A percentile compares a stretch with the other conserved stretches of the same genome.
These are phyloP conservation scores for Falcunculus frontatus DNA, from an alignment of 2,113 vertebrate species.

Conservation along the genomic window DNA sequence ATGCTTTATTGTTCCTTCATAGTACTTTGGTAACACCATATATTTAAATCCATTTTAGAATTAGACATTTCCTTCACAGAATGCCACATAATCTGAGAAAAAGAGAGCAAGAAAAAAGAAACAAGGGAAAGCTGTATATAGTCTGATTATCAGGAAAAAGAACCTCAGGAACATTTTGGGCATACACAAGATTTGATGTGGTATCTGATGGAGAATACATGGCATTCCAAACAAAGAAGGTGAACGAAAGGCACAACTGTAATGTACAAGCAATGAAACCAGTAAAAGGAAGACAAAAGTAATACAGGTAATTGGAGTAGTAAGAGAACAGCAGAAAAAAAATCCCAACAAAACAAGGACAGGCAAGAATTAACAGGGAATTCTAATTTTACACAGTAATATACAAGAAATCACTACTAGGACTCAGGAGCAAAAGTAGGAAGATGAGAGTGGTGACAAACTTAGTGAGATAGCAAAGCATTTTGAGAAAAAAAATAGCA, in stretches of 20 bases:
- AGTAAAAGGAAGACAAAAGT: not conserved
- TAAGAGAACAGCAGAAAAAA: not conserved
- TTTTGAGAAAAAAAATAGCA: not conserved
- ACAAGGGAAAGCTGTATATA: not conserved
- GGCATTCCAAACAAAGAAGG: not conserved
- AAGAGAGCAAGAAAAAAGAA: not conserved
- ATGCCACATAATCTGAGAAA: not conserved
- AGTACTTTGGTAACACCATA: not conserved
- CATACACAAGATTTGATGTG: not conserved
- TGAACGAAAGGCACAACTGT: rapidly evolving
- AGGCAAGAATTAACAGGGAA: not conserved
- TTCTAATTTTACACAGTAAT: not conserved
- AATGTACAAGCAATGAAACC: not conserved
- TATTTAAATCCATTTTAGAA: not conserved
- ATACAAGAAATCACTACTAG: not conserved
- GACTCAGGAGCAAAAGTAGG: not conserved
- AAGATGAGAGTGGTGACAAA: not conserved
- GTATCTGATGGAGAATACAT: not conserved
- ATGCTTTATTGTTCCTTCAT: not conserved
- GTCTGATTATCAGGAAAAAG: not conserved
- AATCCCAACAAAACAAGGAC: rapidly evolving
- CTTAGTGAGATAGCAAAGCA: not conserved
- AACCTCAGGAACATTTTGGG: not conserved
- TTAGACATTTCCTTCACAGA: not conserved
- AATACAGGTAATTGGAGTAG: not conserved